Conservation (phyloP, 2,888 invertebrate genomes). For the Diadromus collaris region DNA sequence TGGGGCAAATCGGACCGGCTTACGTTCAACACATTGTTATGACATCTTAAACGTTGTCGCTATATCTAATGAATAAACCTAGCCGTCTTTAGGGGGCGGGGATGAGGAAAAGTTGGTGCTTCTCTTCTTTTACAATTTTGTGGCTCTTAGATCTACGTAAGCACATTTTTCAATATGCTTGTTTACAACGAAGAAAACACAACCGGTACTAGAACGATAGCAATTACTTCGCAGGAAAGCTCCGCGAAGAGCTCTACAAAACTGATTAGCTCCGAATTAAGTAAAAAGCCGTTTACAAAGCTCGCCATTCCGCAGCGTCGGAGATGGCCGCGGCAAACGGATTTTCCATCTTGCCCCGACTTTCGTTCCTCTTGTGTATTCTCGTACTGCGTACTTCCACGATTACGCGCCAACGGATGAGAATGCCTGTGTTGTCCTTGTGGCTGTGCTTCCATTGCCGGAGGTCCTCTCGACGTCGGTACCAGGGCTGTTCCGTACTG, state of each 20-base stretch:
- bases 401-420: slow-evolving; percentile 14
- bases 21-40: background rate
- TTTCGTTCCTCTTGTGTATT: background rate
- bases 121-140: background rate
- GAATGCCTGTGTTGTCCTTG: slow-evolving; percentile 1
- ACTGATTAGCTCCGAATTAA: slow-evolving; percentile 3
- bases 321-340: background rate
- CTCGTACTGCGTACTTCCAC: slow-evolving; percentile 1
- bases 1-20: slow-evolving; percentile 11
- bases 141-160: background rate
- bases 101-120: background rate
- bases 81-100: too few species aligned
- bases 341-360: slow-evolving; percentile 5
- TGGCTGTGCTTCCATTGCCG: slow-evolving; percentile 5
- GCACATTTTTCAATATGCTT: background rate
- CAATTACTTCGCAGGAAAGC: slow-evolving; percentile 8
- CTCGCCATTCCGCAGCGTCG: background rate
- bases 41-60: background rate
- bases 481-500: background rate
- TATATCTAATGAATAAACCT: background rate
- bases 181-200: slow-evolving; percentile 12
- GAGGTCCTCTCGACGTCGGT: slow-evolving; percentile 1
- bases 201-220: background rate
- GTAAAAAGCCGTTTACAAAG: background rate
- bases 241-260: background rate